A percentile compares a stretch with the other conserved stretches of the same genome.
These are phyloP conservation scores for Actinemys pallida DNA, from an alignment of 2,113 vertebrate genomes.

Conservation along the genomic window DNA sequence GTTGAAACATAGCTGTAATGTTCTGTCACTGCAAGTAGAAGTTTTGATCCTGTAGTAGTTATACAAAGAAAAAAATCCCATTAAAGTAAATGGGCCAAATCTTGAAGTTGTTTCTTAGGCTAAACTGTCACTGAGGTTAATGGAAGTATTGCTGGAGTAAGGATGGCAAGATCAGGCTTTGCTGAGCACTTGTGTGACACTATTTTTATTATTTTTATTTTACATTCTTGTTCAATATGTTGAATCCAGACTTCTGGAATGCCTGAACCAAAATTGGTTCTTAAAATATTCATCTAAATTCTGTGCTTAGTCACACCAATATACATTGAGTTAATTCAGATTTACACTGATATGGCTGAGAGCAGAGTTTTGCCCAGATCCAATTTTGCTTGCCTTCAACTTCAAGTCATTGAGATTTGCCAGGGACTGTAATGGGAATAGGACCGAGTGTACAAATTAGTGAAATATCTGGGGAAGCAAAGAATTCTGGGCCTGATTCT, in stretches of 20 bases:
- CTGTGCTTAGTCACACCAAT: not conserved
- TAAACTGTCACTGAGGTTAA: not conserved
- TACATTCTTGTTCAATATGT: conserved; percentile 31
- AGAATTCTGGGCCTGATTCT: not conserved
- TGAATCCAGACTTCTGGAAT: not conserved
- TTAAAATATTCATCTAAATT: conserved; percentile 6
- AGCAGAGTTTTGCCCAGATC: not conserved
- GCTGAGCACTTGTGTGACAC: not conserved
- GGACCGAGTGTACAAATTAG: not conserved
- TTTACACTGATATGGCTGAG: not conserved
- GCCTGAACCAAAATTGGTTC: not conserved
- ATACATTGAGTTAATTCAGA: conserved; percentile 19
- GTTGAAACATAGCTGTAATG: conserved; percentile 13
- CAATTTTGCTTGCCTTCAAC: not conserved
- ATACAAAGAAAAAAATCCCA: not conserved
- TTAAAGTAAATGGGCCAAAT: not conserved
- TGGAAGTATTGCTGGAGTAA: conserved; percentile 12
- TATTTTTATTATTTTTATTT: conserved; percentile 13
- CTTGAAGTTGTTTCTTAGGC: not conserved
- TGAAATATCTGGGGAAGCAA: not conserved
- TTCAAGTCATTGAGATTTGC: not conserved
- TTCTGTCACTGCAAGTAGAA: not conserved
- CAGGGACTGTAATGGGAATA: not conserved
- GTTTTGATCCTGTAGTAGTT: not conserved
- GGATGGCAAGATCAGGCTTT: not conserved